Conservation (phyloP, 2,888 invertebrate species). For the Nemotelus pantherinus region DNA sequence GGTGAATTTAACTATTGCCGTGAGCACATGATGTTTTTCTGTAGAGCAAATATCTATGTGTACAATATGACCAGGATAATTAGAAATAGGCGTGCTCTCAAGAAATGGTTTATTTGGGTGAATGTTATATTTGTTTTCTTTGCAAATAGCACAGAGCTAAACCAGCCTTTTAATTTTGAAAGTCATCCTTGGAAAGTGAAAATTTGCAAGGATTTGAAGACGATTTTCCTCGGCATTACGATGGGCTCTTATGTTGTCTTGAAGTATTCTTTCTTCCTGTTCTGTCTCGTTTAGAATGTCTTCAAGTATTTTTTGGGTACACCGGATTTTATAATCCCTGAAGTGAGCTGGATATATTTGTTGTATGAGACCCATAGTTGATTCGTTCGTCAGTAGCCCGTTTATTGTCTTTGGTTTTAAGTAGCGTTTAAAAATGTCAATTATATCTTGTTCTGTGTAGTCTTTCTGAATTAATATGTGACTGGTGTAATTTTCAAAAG, state of each 20-base stretch:
- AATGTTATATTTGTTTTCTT: slow-evolving; percentile 45
- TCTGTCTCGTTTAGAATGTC: slow-evolving; percentile 36
- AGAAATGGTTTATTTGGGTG: slow-evolving; percentile 32
- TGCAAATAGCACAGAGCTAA: slow-evolving; percentile 33
- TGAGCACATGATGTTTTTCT: slow-evolving; percentile 45
- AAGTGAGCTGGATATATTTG: slow-evolving; percentile 12
- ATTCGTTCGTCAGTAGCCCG: neutral
- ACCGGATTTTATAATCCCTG: too few relatives aligned
- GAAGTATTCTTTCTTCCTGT: slow-evolving; percentile 46
- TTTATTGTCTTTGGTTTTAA: slow-evolving; percentile 6
- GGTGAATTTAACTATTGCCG: slow-evolving; percentile 48
- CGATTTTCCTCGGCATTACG: slow-evolving; percentile 44
- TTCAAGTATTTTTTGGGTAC: slow-evolving; percentile 31
- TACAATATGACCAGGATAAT: slow-evolving; percentile 28
- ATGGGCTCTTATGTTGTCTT: slow-evolving; percentile 45
- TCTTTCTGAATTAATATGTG: neutral
- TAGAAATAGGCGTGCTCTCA: slow-evolving; percentile 13
- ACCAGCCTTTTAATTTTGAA: slow-evolving; percentile 39
- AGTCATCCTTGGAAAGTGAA: slow-evolving; percentile 42
- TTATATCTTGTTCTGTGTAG: neutral
- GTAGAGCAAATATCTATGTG: slow-evolving; percentile 38
- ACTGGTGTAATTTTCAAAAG: neutral
- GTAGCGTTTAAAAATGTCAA: slow-evolving; percentile 1
- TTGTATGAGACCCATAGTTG: neutral
- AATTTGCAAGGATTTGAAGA: slow-evolving; percentile 45